Evolutionary conservation across 2,113 vertebrate species (phyloP).

Genomic region (Macquaria ambigua): DNA sequence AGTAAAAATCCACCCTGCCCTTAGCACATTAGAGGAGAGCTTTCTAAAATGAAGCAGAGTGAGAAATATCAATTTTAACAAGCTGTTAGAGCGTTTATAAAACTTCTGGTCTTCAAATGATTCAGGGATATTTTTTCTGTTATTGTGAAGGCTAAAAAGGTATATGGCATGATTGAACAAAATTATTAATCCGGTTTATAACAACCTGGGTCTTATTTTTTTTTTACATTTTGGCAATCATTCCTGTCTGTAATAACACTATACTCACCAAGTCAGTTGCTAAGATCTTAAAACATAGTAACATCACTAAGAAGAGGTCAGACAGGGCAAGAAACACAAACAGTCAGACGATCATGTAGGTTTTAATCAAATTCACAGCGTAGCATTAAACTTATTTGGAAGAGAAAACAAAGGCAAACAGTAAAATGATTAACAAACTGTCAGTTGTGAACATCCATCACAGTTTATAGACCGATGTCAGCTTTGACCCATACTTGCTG

Average conservation of each 20-base stretch:
- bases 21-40: not conserved
- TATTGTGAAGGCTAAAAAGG: not conserved
- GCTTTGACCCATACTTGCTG: not conserved
- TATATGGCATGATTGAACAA: not conserved
- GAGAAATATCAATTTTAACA: conserved; percentile 29
- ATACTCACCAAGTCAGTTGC: too few species aligned
- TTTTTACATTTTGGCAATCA: not conserved
- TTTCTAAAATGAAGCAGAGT: not conserved
- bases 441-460: not conserved
- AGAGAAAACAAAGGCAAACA: not conserved
- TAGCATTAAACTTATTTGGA: not conserved
- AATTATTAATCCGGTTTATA: too few species aligned
- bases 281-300: too few species aligned
- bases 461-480: not conserved
- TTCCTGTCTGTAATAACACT: not conserved
- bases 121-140: not conserved
- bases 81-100: not conserved
- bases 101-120: not conserved
- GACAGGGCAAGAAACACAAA: too few species aligned
- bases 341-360: not conserved
- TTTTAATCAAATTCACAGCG: not conserved
- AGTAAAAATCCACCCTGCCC: conserved; percentile 15
- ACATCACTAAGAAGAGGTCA: too few species aligned
- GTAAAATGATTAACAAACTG: not conserved
- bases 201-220: not conserved